phyloP scores from a whole-genome alignment of 1,140 invertebrate species.

The Triops cancriformis region DNA sequence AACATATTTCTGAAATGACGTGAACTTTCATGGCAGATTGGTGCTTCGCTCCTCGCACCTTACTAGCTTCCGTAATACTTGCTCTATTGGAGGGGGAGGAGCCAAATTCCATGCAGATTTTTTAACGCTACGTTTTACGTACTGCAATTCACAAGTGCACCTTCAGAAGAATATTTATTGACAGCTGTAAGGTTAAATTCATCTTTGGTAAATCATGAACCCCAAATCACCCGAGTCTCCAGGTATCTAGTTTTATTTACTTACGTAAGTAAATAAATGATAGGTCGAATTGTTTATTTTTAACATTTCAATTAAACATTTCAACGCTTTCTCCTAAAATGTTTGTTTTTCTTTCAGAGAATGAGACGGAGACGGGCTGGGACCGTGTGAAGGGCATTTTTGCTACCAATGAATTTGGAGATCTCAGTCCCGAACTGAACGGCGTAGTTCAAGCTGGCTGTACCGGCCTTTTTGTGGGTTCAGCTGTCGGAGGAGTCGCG shows the following conservation, averaged over 20 bases:
- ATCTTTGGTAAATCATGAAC: too few relatives aligned
- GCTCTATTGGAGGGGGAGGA: background rate
- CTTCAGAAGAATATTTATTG: too few relatives aligned
- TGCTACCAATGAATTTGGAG: slow-evolving; percentile 47
- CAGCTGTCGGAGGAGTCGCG: slow-evolving; percentile 51
- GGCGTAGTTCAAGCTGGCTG: slow-evolving; percentile 45
- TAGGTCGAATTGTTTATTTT: too few relatives aligned
- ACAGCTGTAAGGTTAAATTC: too few relatives aligned
- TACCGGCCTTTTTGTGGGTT: slow-evolving; percentile 45
- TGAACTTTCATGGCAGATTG: too few relatives aligned
- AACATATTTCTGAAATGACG: too few relatives aligned
- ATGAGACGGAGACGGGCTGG: slow-evolving; percentile 32
- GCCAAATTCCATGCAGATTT: background rate
- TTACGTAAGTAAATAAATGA: too few relatives aligned
- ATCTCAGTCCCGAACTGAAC: slow-evolving; percentile 49
- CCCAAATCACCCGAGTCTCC: too few relatives aligned
- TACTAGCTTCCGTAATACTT: background rate
- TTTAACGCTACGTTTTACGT: background rate
- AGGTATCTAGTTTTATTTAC: too few relatives aligned
- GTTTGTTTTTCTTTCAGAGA: background rate
- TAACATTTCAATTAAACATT: background rate
- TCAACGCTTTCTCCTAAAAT: background rate
- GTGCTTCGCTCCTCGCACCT: background rate
- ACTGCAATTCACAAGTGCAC: too few relatives aligned
- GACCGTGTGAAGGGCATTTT: slow-evolving; percentile 32